phyloP scores from a whole-genome alignment of 2,888 invertebrate species.

The Minunthozetes semirufus region DNA sequence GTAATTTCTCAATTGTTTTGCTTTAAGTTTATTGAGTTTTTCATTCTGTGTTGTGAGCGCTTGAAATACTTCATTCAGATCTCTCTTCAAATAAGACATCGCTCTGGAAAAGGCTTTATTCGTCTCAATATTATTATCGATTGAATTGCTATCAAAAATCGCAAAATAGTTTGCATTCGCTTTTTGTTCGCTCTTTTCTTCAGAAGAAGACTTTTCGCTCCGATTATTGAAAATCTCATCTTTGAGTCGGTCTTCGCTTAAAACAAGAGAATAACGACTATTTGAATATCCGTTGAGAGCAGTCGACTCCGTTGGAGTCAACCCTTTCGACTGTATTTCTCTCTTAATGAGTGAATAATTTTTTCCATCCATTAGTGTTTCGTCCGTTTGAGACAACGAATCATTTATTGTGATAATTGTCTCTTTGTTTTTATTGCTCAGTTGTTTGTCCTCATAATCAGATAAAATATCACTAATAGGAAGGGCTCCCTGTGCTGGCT shows the following conservation, averaged over 20 bases:
- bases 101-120: constrained; percentile 11
- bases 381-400: neutral
- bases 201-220: neutral
- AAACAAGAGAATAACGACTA: too few relatives aligned
- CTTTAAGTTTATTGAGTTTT: constrained; percentile 33
- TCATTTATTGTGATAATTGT: constrained; percentile 15
- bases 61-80: constrained; percentile 30
- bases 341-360: too few relatives aligned
- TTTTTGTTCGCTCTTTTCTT: neutral
- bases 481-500: neutral
- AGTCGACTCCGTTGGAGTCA: neutral
- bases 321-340: neutral
- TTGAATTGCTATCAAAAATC: neutral
- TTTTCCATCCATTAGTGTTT: neutral
- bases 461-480: neutral
- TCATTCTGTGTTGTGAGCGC: constrained; percentile 36
- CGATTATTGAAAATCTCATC: neutral
- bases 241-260: neutral
- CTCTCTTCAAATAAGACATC: constrained; percentile 6
- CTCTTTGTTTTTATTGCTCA: neutral
- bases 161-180: neutral
- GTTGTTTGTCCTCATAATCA: neutral
- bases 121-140: neutral
- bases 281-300: neutral
- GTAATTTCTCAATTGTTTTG: constrained; percentile 36